Percentiles rank a stretch among this genome's conserved stretches.
phyloP scores from a whole-genome alignment of 1,140 invertebrate genomes.

The Apocrypta bakeri region DNA sequence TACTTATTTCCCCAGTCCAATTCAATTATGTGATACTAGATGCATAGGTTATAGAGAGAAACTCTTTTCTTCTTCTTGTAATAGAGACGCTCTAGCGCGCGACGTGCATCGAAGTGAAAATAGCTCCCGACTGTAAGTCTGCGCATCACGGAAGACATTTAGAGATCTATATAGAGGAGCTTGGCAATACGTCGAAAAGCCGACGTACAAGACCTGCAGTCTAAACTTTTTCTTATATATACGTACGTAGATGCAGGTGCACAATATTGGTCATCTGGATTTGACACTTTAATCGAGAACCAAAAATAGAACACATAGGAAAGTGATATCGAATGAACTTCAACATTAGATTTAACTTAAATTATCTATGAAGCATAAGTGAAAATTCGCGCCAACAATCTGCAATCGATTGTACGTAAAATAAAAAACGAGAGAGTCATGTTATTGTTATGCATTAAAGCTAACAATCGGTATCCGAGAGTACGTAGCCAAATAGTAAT shows the following conservation, averaged over 20 bases:
- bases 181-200: neutral
- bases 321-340: neutral
- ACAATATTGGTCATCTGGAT: constrained; percentile 32
- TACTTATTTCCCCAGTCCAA: too few species aligned
- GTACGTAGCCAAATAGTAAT: too few species aligned
- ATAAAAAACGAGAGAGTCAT: too few species aligned
- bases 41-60: neutral
- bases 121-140: neutral
- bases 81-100: constrained; percentile 8
- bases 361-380: too few species aligned
- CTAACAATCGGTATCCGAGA: too few species aligned
- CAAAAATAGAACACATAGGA: constrained; percentile 24
- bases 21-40: neutral
- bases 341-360: neutral
- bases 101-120: constrained; percentile 24
- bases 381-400: too few species aligned
- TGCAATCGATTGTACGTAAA: too few species aligned
- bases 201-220: neutral
- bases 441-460: too few species aligned
- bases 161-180: neutral
- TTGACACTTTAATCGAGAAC: constrained; percentile 39
- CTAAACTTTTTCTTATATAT: neutral
- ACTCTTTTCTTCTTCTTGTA: neutral
- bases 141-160: neutral
- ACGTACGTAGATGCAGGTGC: constrained; percentile 20